Evolutionary conservation across 2,113 vertebrate species (phyloP), one percentile per base, ranked within the genome.

Genomic region (Otolemur garnettii): DNA sequence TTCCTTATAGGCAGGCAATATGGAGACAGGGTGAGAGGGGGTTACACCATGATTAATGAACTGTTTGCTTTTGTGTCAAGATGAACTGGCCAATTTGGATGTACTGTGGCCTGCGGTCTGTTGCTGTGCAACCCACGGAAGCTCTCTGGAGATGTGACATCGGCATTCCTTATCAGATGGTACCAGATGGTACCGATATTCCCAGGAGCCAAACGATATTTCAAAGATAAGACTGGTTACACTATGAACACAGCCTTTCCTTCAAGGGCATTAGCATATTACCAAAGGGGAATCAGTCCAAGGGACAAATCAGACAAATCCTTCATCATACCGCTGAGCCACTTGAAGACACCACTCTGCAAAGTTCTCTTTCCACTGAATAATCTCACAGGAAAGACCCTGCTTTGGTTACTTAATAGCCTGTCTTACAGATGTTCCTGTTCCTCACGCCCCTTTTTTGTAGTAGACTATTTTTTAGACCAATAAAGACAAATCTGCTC

Each of bases 11-110:
- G 18, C 72, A 95, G 87, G 78, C 60, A 64, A 79, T 72, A 87
- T 55, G 26, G 69, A 96, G 80, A 78, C 33, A 38, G 96, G 38
- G 60, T 45, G 13, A 85, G 72, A 83, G n/a, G 71, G 33, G 50
- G 22, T 95, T 96, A 71, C 18, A 6, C 42, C 50, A 59, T 90
- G 87, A 97, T 96, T 95, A 91, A 91, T 90, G 93, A 97, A 94
- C 78, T 96, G 62, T 96, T 96, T 96, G 90, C 59, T 96, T 95
- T 80, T 77, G 71, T 88, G 74, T 94, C 3, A 74, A 97, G 81
- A 97, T 87, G 90, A 93, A 88, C 83, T 90, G 72, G 42, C 57
- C 35, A 81, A 24, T 92, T 74, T 94, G 50, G 35, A 81, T 72
- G 13, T 71, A 33, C 59, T 94, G 11, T 81, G 75, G n/a, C 84